These are phyloP conservation scores for Leptocoma aspasia DNA, from an alignment of 2,113 vertebrate species.

Conservation along the genomic window DNA sequence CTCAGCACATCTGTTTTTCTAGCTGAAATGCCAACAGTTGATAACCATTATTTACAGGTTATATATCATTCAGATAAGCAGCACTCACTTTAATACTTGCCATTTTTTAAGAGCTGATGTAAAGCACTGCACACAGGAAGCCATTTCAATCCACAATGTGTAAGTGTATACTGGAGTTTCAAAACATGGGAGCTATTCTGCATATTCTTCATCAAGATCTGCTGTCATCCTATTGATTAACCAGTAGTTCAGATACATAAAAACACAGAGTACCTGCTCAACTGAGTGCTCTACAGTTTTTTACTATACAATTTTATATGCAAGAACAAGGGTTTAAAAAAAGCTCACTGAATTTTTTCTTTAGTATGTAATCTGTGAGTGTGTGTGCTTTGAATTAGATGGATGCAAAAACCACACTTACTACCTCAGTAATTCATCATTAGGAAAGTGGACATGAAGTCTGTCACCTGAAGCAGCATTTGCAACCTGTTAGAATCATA, in stretches of 20 bases:
- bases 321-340: background rate
- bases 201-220: background rate
- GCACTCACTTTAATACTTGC: conserved; percentile 22
- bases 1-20: conserved; percentile 15
- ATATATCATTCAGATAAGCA: conserved; percentile 31
- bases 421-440: background rate
- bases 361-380: background rate
- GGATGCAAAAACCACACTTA: background rate
- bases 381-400: background rate
- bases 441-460: background rate
- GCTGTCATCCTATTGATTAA: background rate
- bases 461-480: background rate
- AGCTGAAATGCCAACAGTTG: conserved; percentile 11
- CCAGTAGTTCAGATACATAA: background rate
- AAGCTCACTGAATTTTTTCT: background rate
- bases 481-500: background rate
- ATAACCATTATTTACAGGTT: conserved; percentile 59
- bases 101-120: conserved; percentile 5
- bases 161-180: background rate
- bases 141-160: background rate
- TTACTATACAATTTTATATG: background rate
- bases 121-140: background rate
- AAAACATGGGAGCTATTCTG: background rate
- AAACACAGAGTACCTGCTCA: background rate
- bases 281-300: background rate